A percentile compares a stretch with the other conserved stretches of the same genome.
Evolutionary conservation across 2,888 invertebrate genomes (phyloP).

Genomic region (Cheilosia grossa): DNA sequence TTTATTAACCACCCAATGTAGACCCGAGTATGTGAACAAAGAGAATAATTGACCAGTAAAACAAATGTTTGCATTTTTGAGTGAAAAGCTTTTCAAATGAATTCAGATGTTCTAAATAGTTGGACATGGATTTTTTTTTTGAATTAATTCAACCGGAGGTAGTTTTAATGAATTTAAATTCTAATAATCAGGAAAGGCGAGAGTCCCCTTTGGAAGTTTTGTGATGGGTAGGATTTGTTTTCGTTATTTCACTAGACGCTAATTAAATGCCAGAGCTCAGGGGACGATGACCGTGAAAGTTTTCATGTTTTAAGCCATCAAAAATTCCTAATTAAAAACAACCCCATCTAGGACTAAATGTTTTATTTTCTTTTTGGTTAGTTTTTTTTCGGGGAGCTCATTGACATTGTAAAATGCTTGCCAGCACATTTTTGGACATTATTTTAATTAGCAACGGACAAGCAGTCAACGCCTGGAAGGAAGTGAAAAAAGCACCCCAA

Average conservation of each 20-base stretch:
- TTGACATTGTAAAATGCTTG: no score
- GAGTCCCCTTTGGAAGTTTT: constrained; percentile 23
- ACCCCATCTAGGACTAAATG: constrained; percentile 26
- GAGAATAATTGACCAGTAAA: constrained; percentile 76
- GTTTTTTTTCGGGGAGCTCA: constrained; percentile 38
- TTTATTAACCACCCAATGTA: constrained; percentile 62
- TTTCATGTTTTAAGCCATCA: constrained; percentile 41
- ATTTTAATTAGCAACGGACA: no score
- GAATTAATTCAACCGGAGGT: constrained; percentile 36
- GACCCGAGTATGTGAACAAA: constrained; percentile 72
- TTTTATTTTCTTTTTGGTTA: constrained; percentile 15
- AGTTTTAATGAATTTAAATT: constrained; percentile 65
- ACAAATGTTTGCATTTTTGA: constrained; percentile 76
- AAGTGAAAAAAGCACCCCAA: no score
- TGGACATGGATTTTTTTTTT: constrained; percentile 40
- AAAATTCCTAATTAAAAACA: constrained; percentile 65
- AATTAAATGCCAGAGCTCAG: constrained; percentile 62
- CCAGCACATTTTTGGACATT: no score
- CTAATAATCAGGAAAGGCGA: constrained; percentile 36
- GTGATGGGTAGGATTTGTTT: constrained; percentile 2
- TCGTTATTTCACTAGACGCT: constrained; percentile 54
- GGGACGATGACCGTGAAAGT: constrained; percentile 39
- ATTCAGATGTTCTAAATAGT: constrained; percentile 59
- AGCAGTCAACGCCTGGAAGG: no score
- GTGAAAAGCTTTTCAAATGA: constrained; percentile 39